Evolutionary conservation across 2,888 invertebrate genomes (phyloP).

Genomic region (Athrips mouffetella): DNA sequence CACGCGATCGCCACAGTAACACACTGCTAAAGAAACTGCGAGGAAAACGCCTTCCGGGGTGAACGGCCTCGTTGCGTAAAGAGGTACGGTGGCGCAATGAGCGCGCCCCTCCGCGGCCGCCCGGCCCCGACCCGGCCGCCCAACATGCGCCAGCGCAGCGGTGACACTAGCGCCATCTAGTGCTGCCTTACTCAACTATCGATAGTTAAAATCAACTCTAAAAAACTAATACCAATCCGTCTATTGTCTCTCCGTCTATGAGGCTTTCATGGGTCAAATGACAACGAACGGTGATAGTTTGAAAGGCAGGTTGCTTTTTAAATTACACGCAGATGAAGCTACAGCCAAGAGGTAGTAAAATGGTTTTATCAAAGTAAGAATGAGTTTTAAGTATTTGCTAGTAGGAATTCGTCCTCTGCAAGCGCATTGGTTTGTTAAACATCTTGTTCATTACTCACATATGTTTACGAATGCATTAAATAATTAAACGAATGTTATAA

Average conservation of each 20-base stretch:
- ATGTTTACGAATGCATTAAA: conserved; percentile 18
- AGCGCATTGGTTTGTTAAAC: not conserved
- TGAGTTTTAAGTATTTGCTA: too few species aligned
- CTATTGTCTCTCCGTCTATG: too few species aligned
- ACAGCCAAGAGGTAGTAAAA: too few species aligned
- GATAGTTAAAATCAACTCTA: too few species aligned
- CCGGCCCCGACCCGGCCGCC: conserved; percentile 29
- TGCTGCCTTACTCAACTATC: not conserved
- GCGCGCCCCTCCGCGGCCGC: conserved; percentile 43
- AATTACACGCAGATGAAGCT: too few species aligned
- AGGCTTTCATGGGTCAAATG: too few species aligned
- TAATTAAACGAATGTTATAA: conserved; percentile 13
- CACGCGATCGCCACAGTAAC: conserved; percentile 74
- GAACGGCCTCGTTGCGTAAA: conserved; percentile 76
- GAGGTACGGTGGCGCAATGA: conserved; percentile 58
- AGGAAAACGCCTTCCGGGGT: conserved; percentile 78
- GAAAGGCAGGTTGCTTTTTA: too few species aligned
- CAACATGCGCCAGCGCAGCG: not conserved
- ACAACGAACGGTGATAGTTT: too few species aligned
- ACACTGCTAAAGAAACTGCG: conserved; percentile 72
- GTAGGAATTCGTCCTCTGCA: not conserved
- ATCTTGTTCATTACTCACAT: not conserved
- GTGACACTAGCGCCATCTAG: conserved; percentile 42
- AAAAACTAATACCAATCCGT: too few species aligned
- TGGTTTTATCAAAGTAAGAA: too few species aligned